Evolutionary conservation across 92 coral and sea anemone species (phyloP).

Genomic region (Phenganax marumi): DNA sequence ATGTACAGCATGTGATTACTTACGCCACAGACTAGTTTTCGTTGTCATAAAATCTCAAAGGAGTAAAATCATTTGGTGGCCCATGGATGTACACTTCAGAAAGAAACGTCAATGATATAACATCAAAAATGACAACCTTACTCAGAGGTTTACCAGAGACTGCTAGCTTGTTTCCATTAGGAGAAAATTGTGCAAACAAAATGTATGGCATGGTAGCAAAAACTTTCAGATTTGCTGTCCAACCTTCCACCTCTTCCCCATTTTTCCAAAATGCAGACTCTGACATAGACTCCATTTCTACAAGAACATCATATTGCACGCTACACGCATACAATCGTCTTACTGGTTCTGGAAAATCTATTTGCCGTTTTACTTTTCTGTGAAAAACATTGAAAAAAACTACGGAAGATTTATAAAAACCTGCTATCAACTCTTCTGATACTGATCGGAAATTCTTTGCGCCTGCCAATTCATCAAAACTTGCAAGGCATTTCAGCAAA

Average conservation of each 20-base stretch:
- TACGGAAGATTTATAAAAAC: neutral
- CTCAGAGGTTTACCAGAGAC: neutral
- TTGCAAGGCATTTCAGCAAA: constrained; percentile 15
- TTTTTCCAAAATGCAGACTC: neutral
- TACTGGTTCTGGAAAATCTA: neutral
- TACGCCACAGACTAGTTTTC: neutral
- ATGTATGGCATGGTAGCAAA: neutral
- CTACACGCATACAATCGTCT: neutral
- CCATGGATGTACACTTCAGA: neutral
- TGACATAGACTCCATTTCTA: neutral
- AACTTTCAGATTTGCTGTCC: too few species aligned
- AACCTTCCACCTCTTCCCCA: neutral
- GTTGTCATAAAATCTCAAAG: neutral
- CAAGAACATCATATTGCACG: neutral
- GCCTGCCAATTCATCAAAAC: neutral
- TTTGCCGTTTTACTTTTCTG: neutral
- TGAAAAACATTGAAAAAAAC: neutral
- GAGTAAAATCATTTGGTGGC: neutral
- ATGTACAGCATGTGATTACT: neutral
- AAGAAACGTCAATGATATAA: neutral
- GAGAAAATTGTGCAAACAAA: neutral
- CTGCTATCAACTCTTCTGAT: constrained; percentile 30
- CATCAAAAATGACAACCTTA: too few species aligned
- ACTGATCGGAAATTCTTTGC: neutral
- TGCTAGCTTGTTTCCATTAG: neutral